phyloP scores from a whole-genome alignment of 2,888 invertebrate species.

The Carterocephalus palaemon region DNA sequence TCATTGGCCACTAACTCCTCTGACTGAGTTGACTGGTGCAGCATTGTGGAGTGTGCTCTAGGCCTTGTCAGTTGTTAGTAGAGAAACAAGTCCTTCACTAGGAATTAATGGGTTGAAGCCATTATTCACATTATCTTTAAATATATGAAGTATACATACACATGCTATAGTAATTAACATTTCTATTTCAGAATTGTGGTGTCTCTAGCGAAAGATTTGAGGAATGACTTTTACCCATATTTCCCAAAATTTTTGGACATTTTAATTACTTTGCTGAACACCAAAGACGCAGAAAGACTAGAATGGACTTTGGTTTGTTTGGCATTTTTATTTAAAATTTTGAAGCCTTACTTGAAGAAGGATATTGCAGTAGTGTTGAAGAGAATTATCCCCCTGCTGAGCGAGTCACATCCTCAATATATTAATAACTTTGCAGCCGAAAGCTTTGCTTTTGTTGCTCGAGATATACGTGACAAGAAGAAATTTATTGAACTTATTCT shows the following conservation, averaged over 20 bases:
- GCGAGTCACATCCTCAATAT: constrained; percentile 87
- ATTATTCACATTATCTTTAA: too few species aligned
- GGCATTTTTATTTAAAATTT: constrained; percentile 93
- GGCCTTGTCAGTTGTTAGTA: too few species aligned
- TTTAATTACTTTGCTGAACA: constrained; percentile 84
- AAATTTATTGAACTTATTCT: constrained; percentile 85
- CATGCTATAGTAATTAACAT: not conserved
- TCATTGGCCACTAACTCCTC: too few species aligned
- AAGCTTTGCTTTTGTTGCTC: constrained; percentile 95
- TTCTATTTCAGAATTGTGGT: constrained; percentile 83
- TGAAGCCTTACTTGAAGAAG: constrained; percentile 89
- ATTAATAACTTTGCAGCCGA: constrained; percentile 96
- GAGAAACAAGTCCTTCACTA: too few species aligned
- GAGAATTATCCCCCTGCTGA: constrained; percentile 85
- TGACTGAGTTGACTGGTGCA: too few species aligned
- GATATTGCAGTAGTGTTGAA: constrained; percentile 86
- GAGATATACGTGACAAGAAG: constrained; percentile 90
- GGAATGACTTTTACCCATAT: constrained; percentile 92
- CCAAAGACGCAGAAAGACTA: constrained; percentile 89
- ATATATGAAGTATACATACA: too few species aligned
- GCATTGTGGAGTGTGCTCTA: too few species aligned
- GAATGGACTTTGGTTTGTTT: constrained; percentile 92
- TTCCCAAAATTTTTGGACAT: constrained; percentile 87
- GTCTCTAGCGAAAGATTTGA: constrained; percentile 91
- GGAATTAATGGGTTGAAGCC: too few species aligned